Evolutionary conservation across 92 coral and sea anemone species (phyloP), one percentile per base, ranked within the genome.

Genomic region (Hydrozoanthus gracilis): DNA sequence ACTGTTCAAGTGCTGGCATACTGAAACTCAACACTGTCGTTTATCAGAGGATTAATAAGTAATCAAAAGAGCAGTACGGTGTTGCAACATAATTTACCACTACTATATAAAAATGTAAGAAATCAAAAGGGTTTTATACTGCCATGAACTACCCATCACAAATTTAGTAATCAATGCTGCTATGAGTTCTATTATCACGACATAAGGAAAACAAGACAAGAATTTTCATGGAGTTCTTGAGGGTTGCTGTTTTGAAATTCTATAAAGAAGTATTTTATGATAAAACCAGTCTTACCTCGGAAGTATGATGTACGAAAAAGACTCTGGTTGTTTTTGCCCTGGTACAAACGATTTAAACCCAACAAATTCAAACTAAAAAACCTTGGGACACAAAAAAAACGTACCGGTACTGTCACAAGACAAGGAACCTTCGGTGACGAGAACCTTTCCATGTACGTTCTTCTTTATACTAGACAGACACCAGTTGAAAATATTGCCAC

Each of bases 401-500:
- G 8, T 46, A 79, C 83, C 83, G 18, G 3, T 61, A 71, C 71
- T 79, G 14, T 79, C 84, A 10, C 84, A 79, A 5, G 84, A 6
- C 9, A 79, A 46, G 10, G 84, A 79, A n/a, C 72, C 60, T 62
- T 27, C 20, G 11, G 72, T 45, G 10, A 79, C 20, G 8, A 13
- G 7, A n/a, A 79, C 71, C 44, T 48, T 2, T 11, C 84, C 84
- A n/a, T 48, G 45, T 45, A 62, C 46, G 52, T 47, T 62, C 52
- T 13, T 12, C 45, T 46, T 17, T 8, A 79, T 44, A 17, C 73
- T 15, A 46, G 84, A 62, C 73, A 61, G 84, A 55, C 72, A 65
- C 84, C 84, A 79, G 55, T 47, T 79, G 45, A 79, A 79, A 15
- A 79, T 79, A 56, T 79, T 79, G 20, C 84, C 84, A 61, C 84